Evolutionary conservation across 2,888 invertebrate species (phyloP).

Genomic region (Carcina quercana): DNA sequence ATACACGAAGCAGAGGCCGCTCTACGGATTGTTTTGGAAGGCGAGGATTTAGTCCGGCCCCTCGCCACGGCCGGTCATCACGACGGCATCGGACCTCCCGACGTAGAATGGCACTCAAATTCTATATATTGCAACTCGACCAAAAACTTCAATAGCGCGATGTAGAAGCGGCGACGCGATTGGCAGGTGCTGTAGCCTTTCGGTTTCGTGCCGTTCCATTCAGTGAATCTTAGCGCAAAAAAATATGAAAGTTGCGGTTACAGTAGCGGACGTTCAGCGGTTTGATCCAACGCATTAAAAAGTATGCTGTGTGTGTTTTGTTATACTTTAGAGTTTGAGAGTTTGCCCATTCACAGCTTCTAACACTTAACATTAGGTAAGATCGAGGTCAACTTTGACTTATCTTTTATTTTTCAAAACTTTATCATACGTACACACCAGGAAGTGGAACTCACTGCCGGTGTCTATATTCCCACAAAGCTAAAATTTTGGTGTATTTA

Average conservation of each 20-base stretch:
- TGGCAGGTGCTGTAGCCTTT: slow-evolving; percentile 36
- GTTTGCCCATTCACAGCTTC: too few relatives aligned
- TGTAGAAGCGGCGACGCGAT: slow-evolving; percentile 36
- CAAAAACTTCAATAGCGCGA: slow-evolving; percentile 47
- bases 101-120: not conserved
- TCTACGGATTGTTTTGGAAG: slow-evolving; percentile 48
- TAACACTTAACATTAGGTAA: too few relatives aligned
- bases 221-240: slow-evolving; percentile 44
- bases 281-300: not conserved
- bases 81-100: slow-evolving; percentile 70
- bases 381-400: not conserved
- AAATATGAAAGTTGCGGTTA: slow-evolving; percentile 34
- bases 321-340: too few relatives aligned
- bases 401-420: not conserved
- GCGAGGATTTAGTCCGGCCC: slow-evolving; percentile 69
- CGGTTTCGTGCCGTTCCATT: slow-evolving; percentile 54
- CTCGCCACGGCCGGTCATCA: slow-evolving; percentile 67
- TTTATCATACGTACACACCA: too few relatives aligned
- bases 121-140: slow-evolving; percentile 28
- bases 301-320: too few relatives aligned
- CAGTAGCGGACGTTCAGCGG: not conserved
- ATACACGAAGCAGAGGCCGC: slow-evolving; percentile 71
- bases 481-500: too few relatives aligned
- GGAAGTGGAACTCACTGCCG: too few relatives aligned
- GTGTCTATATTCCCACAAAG: too few relatives aligned